A percentile compares a stretch with the other conserved stretches of the same genome.
phyloP scores from a whole-genome alignment of 2,113 vertebrate species.

The Bos indicus region DNA sequence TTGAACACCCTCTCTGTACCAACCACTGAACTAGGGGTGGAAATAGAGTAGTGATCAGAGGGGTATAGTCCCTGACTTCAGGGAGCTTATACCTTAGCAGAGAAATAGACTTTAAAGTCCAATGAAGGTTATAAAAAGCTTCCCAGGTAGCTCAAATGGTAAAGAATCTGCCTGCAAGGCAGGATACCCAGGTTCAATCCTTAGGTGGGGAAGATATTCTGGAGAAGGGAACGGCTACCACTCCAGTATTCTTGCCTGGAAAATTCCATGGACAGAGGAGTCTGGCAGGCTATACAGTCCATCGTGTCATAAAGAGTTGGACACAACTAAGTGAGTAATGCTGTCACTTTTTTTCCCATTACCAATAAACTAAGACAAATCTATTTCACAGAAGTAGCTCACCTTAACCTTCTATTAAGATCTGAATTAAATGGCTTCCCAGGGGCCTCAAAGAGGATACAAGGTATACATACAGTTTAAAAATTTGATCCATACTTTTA shows the following conservation, averaged over 20 bases:
- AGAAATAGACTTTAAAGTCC: not conserved
- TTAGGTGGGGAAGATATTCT: not conserved
- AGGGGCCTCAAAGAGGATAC: not conserved
- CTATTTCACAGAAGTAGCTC: not conserved
- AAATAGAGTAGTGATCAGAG: not conserved
- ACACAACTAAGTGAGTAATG: not conserved
- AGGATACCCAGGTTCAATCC: not conserved
- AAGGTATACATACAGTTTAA: not conserved
- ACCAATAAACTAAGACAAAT: not conserved
- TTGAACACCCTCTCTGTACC: not conserved
- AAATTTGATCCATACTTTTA: not conserved
- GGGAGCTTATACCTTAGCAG: not conserved
- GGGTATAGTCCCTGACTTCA: not conserved
- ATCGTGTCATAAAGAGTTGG: not conserved
- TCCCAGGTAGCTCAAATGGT: not conserved
- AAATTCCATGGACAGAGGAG: not conserved
- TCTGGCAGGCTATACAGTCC: not conserved
- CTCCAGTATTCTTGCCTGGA: not conserved
- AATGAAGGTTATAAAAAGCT: not conserved
- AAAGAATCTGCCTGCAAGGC: not conserved
- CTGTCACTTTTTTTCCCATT: not conserved
- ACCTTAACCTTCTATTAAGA: not conserved
- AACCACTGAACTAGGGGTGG: not conserved
- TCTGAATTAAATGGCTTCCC: conserved; percentile 8
- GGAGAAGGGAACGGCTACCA: not conserved